These are phyloP conservation scores for Acanthurus leucopareius DNA, from an alignment of 2,797 vertebrate genomes.

Conservation along the genomic window DNA sequence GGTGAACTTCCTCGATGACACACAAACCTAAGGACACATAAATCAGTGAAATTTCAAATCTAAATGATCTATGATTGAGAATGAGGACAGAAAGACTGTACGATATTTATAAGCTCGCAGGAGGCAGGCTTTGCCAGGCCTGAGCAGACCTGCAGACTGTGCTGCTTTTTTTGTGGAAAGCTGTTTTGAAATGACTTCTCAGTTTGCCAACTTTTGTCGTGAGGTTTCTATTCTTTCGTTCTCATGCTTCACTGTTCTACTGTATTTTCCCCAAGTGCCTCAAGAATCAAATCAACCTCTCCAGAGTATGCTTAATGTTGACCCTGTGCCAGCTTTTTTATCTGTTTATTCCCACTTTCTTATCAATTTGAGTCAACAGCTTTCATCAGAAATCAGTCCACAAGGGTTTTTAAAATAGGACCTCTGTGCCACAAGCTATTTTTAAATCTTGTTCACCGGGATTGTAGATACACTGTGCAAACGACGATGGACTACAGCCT, in stretches of 20 bases:
- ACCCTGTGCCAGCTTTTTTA: slow-evolving; percentile 29
- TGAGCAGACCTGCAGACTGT: slow-evolving; percentile 6
- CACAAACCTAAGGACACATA: slow-evolving; percentile 17
- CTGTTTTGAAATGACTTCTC: slow-evolving; percentile 41
- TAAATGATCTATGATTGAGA: background rate
- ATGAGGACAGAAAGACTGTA: background rate
- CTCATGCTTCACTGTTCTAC: slow-evolving; percentile 1
- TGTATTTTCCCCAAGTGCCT: slow-evolving; percentile 37
- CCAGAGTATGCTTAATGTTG: slow-evolving; percentile 14
- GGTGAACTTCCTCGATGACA: background rate
- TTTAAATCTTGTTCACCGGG: slow-evolving; percentile 36
- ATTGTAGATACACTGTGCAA: slow-evolving; percentile 15
- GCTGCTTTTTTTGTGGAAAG: slow-evolving; percentile 24
- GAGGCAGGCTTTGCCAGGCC: slow-evolving; percentile 16
- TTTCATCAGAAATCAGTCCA: slow-evolving; percentile 36
- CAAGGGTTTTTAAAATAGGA: slow-evolving; percentile 30
- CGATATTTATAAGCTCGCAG: background rate
- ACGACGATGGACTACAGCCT: background rate
- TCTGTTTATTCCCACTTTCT: slow-evolving; percentile 55
- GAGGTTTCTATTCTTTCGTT: slow-evolving; percentile 36
- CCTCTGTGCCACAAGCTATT: slow-evolving; percentile 28
- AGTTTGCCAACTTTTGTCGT: slow-evolving; percentile 30
- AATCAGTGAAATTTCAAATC: slow-evolving; percentile 24
- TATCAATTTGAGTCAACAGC: slow-evolving; percentile 52
- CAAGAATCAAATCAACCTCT: slow-evolving; percentile 15